Evolutionary conservation across 2,888 invertebrate species (phyloP).

Genomic region (Troilus luridus): DNA sequence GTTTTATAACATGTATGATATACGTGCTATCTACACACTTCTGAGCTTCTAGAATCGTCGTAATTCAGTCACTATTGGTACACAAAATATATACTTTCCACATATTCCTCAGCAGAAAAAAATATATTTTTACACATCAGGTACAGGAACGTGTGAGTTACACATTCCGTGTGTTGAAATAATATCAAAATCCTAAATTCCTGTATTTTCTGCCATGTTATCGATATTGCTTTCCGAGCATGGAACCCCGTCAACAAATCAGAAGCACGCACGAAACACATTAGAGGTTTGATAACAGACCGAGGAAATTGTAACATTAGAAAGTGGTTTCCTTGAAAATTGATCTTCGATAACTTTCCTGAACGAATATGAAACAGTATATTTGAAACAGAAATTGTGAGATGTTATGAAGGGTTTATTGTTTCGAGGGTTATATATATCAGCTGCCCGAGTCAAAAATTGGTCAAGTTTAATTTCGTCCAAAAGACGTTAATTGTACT

Average conservation of each 20-base stretch:
- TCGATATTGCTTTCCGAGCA: background rate
- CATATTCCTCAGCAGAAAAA: too few species aligned
- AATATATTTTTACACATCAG: too few species aligned
- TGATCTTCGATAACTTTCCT: background rate
- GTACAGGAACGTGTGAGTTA: background rate
- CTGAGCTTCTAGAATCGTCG: too few species aligned
- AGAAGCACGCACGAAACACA: slow-evolving; percentile 5
- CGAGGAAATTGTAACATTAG: slow-evolving; percentile 14
- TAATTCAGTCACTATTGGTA: too few species aligned
- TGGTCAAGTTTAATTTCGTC: too few species aligned
- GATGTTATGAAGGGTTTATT: background rate
- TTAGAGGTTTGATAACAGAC: background rate
- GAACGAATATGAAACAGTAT: background rate
- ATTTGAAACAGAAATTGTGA: background rate
- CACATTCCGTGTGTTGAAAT: background rate
- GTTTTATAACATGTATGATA: too few species aligned
- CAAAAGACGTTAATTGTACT: too few species aligned
- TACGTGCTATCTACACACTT: too few species aligned
- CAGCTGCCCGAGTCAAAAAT: too few species aligned
- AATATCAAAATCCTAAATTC: background rate
- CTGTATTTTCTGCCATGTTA: background rate
- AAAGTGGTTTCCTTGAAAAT: background rate
- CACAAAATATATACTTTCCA: too few species aligned
- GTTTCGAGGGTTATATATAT: too few species aligned
- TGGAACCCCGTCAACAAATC: background rate